Percentiles rank a stretch among this genome's conserved stretches.
phyloP scores from a whole-genome alignment of 2,888 invertebrate species.

The Eugnorisma glareosa region DNA sequence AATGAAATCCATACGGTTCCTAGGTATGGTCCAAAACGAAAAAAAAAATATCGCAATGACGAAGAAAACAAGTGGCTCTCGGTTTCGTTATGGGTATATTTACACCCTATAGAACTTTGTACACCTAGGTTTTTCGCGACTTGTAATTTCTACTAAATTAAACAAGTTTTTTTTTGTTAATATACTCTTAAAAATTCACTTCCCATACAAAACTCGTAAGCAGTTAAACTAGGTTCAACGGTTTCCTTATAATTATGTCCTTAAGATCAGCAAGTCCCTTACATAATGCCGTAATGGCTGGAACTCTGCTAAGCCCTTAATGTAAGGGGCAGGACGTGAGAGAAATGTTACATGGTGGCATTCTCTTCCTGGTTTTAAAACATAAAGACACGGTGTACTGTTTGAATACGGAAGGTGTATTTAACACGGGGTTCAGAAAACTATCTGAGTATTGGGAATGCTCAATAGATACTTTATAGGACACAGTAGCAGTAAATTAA shows the following conservation, averaged over 20 bases:
- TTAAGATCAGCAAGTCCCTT: constrained; percentile 21
- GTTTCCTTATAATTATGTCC: constrained; percentile 24
- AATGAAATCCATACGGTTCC: no score
- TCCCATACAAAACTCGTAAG: constrained; percentile 21
- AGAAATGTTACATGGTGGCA: constrained; percentile 37
- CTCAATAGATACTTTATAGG: not conserved
- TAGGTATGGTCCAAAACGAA: no score
- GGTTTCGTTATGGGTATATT: no score
- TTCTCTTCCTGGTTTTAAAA: constrained; percentile 27
- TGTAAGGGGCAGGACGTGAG: constrained; percentile 54
- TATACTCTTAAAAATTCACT: constrained; percentile 16
- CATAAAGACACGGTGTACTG: constrained; percentile 1
- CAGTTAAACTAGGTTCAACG: constrained; percentile 17
- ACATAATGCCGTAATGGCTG: constrained; percentile 22
- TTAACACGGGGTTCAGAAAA: not conserved
- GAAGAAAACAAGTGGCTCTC: no score
- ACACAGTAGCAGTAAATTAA: not conserved
- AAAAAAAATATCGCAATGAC: no score
- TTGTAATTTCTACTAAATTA: not conserved
- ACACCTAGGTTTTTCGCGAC: not conserved
- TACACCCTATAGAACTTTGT: no score
- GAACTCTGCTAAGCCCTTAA: constrained; percentile 46
- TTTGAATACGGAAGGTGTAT: constrained; percentile 23
- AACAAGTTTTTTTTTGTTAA: no score
- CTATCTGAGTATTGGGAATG: not conserved